Evolutionary conservation across 64 coral and sea anemone genomes (phyloP).

Genomic region (Montipora efflorescens): DNA sequence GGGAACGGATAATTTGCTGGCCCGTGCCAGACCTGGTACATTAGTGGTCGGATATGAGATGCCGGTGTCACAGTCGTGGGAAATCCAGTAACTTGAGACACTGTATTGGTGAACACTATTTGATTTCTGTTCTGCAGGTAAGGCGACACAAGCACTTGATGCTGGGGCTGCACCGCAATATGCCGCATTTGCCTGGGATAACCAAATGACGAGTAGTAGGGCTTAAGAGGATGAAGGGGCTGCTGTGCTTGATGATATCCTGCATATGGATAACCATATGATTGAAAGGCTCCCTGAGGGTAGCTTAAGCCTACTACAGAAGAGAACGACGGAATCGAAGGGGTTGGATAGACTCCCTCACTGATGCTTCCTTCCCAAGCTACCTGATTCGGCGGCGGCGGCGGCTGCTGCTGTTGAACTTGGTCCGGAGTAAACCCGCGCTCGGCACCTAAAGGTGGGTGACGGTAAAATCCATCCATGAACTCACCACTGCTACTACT

Average conservation of each 20-base stretch:
- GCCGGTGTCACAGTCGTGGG: not conserved
- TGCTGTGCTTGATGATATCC: slow-evolving; percentile 13
- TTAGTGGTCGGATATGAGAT: not conserved
- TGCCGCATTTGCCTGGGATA: not conserved
- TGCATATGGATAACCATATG: slow-evolving; percentile 8
- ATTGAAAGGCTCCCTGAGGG: slow-evolving; percentile 2
- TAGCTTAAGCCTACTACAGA: not conserved
- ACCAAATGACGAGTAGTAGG: slow-evolving; percentile 4
- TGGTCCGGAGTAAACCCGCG: slow-evolving; percentile 22
- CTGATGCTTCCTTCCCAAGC: not conserved
- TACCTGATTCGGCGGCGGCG: not conserved
- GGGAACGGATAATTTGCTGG: not conserved
- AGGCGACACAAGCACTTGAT: not conserved
- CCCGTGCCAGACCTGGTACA: not conserved
- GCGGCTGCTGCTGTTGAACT: not conserved
- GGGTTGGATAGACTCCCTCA: not conserved
- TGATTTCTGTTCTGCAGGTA: slow-evolving; percentile 37
- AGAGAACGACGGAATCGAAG: not conserved
- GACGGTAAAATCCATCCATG: slow-evolving; percentile 14
- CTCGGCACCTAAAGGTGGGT: slow-evolving; percentile 26
- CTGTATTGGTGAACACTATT: not conserved
- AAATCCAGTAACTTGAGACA: not conserved
- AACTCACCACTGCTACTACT: slow-evolving; percentile 24
- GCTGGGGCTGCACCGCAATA: not conserved
- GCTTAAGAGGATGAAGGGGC: not conserved